A percentile compares a stretch with the other conserved stretches of the same genome.
These are phyloP conservation scores for Falco novaeseelandiae DNA, from an alignment of 2,797 vertebrate species.

Conservation along the genomic window DNA sequence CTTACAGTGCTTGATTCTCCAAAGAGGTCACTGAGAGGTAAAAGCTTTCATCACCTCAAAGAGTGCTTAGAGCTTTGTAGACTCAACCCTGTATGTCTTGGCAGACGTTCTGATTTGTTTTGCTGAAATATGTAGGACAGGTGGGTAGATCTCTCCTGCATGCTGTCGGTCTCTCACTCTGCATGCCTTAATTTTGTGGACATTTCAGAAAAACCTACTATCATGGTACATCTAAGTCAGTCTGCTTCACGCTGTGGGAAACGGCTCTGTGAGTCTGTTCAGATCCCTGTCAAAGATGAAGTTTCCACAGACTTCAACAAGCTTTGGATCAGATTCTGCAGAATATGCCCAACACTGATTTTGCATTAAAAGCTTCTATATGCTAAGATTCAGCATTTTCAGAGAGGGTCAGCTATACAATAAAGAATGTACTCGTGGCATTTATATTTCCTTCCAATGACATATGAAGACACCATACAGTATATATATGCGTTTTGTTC, in stretches of 20 bases:
- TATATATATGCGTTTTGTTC: neutral
- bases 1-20: neutral
- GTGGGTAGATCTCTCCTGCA: neutral
- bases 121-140: neutral
- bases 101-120: neutral
- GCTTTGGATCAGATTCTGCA: neutral
- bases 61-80: neutral
- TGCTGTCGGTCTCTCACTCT: neutral
- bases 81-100: neutral
- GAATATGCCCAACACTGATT: neutral
- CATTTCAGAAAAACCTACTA: neutral
- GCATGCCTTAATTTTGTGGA: neutral
- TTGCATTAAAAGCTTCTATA: neutral
- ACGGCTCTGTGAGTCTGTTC: neutral
- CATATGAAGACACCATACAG: neutral
- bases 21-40: neutral
- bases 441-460: neutral
- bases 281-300: neutral
- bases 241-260: neutral
- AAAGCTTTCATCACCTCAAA: neutral
- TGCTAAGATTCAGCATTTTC: neutral
- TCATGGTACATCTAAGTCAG: neutral
- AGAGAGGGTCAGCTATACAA: neutral
- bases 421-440: neutral
- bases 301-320: neutral